Evolutionary conservation across 1,140 invertebrate genomes (phyloP), one percentile per base, ranked within the genome.

Genomic region (Stenopsyche tienmushanensis): DNA sequence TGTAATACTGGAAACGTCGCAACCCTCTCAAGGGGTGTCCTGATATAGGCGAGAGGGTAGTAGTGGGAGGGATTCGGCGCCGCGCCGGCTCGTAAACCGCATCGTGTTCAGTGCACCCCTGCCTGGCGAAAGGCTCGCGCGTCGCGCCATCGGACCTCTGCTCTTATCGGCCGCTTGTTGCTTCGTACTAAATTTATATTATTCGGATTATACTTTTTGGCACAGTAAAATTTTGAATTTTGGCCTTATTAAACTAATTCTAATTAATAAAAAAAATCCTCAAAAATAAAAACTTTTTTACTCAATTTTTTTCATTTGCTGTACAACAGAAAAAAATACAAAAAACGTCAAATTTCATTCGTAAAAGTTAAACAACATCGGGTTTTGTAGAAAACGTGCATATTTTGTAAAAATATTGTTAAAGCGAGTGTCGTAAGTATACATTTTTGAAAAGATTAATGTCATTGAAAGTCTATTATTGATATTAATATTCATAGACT

Each of bases 81-180:
- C 25, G 49, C 41, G 55, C 45, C 34, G 55, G 39, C 52, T 54
- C 41, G 39, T 18, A 39, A 41, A 23, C 42, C 55, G 1, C 57
- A 1, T n/a, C 15, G 34, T 8, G 24, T 29, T 41, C 67, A 69
- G 67, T 69, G 67, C 64, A 63, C 60, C 67, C 45, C 53, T 66
- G 67, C 25, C 58, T 47, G 42, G 20, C 64, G 58, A 39, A 41
- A 62, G 64, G 67, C 47, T 53, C 64, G 64, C 67, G 62, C 67
- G 67, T 64, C 59, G 49, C 50, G 18, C 57, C 20, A 18, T 25
- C n/a, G 39, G 21, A 20, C 59, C 21, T 50, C 53, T 41, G 47
- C 42, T 26, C 25, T n/a, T n/a, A n/a, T 45, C 44, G 58, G 58
- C 45, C 63, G 67, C 67, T 69, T 69, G 67, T 69, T 69, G 67